phyloP scores from a whole-genome alignment of 2,113 vertebrate species.

The Onychostoma macrolepis region DNA sequence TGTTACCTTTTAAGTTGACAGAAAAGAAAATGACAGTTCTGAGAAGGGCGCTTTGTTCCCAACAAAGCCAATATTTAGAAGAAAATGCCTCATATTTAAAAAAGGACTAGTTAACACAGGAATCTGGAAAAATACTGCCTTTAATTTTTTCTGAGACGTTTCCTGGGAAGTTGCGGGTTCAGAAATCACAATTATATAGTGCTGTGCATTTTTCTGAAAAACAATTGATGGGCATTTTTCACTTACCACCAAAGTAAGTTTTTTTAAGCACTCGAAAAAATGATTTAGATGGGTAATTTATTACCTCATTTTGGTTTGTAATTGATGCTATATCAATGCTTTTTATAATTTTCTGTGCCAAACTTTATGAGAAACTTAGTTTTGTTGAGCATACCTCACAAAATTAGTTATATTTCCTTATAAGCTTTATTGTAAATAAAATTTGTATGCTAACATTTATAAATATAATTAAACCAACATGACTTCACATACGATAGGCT shows the following conservation, averaged over 20 bases:
- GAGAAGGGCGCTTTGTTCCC: constrained; percentile 17
- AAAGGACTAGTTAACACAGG: neutral
- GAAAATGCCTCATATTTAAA: constrained; percentile 6
- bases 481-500: neutral
- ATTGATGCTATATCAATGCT: neutral
- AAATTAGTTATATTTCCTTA: neutral
- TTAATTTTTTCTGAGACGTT: neutral
- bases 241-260: neutral
- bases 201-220: neutral
- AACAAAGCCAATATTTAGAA: constrained; percentile 41
- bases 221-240: neutral
- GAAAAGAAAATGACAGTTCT: neutral
- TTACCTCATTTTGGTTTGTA: neutral
- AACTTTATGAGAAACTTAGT: neutral
- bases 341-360: neutral
- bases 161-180: neutral
- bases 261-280: neutral
- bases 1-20: constrained; percentile 33
- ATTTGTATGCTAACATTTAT: neutral
- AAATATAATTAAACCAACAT: neutral
- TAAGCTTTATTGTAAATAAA: neutral
- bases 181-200: neutral
- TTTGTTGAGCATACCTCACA: neutral
- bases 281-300: no score
- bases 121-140: neutral